Evolutionary conservation across 2,888 invertebrate genomes (phyloP).

Genomic region (Exephanes ischioxanthus): DNA sequence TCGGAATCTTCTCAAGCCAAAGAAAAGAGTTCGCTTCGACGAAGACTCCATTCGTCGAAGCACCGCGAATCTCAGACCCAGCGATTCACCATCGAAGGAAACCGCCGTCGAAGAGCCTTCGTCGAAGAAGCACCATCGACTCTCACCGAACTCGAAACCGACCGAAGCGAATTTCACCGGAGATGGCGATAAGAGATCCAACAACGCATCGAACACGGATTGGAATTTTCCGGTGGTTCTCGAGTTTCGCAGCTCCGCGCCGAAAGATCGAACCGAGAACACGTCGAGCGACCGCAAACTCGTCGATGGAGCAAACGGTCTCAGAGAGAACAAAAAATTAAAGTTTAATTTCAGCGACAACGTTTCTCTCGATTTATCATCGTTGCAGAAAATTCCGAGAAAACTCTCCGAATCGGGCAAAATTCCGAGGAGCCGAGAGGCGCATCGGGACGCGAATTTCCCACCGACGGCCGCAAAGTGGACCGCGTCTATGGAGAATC

Average conservation of each 20-base stretch:
- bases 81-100: not conserved
- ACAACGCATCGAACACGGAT: not conserved
- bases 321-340: not conserved
- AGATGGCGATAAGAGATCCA: not conserved
- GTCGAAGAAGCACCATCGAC: not conserved
- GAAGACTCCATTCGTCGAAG: conserved; percentile 18
- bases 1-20: not conserved
- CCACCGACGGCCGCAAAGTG: not conserved
- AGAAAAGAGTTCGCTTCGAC: conserved; percentile 41
- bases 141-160: not conserved
- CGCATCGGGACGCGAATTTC: not conserved
- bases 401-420: not conserved
- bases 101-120: not conserved
- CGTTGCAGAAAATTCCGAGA: conserved; percentile 15
- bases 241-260: not conserved
- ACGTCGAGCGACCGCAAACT: not conserved
- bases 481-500: not conserved
- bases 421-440: not conserved
- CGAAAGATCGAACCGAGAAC: not conserved
- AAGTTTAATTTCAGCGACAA: not conserved
- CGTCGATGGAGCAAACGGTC: not conserved
- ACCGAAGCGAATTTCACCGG: not conserved
- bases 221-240: not conserved
- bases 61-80: not conserved
- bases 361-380: conserved; percentile 24